Percentiles rank a stretch among this genome's conserved stretches.
Evolutionary conservation across 2,797 vertebrate genomes (phyloP).

Genomic region (Meriones psammophilus): DNA sequence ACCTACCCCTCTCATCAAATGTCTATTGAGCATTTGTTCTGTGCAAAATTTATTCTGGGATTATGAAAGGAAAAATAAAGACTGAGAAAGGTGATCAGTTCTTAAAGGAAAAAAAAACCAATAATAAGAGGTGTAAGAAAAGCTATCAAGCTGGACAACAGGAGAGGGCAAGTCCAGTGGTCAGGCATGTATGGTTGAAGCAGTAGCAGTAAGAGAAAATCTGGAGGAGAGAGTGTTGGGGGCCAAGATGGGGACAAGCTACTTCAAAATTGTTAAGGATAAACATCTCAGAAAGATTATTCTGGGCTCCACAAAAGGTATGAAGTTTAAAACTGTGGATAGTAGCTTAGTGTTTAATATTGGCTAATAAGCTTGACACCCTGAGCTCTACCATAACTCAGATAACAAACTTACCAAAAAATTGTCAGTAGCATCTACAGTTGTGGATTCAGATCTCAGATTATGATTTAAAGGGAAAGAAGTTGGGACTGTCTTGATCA

Average conservation of each 20-base stretch:
- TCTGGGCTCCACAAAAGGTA: not conserved
- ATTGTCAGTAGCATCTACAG: not conserved
- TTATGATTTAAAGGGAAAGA: not conserved
- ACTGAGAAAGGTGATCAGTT: not conserved
- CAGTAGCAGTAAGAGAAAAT: not conserved
- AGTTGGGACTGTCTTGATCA: not conserved
- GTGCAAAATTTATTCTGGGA: not conserved
- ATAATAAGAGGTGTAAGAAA: not conserved
- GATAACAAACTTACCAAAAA: not conserved
- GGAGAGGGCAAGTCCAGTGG: not conserved
- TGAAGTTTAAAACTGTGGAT: not conserved
- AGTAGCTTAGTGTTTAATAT: not conserved
- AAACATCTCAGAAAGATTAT: not conserved
- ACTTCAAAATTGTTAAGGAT: not conserved
- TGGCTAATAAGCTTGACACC: not conserved
- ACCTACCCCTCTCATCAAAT: not conserved
- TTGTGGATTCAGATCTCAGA: not conserved
- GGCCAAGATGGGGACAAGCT: not conserved
- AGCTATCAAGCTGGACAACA: not conserved
- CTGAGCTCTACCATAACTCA: not conserved
- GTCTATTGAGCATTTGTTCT: conserved; percentile 29
- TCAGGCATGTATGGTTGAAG: not conserved
- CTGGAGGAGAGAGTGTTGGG: not conserved
- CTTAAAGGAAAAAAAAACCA: not conserved
- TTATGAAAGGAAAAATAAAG: not conserved